Base-by-base conservation (phyloP, 2,888 invertebrate species). In the Melikaiella ostensackeni region DNA sequence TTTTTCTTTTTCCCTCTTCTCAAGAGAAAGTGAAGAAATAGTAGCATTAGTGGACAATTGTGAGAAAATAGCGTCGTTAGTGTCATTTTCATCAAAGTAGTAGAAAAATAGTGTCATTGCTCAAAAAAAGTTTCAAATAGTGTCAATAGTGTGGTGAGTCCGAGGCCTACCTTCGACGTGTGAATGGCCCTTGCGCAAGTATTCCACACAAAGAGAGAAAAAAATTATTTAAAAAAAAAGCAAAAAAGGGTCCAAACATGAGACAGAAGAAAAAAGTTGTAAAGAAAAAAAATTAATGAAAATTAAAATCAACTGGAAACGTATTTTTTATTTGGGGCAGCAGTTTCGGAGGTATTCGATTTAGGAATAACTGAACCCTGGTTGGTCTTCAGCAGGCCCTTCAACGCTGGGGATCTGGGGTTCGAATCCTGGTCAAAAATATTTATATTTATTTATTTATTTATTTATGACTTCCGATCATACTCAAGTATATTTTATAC, bases 171-270 rank as follows among this genome's bases (percentile, higher is more conserved):
- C 24, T 24, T 57, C 13, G 24, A 57, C 24, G 24, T 57, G 57
- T 57, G 57, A 57, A 57, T 57, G 57, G 57, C 57, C 57, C 57
- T 57, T 24, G 24, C 13, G 24, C 57, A 57, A 24, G 57, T 8
- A 57, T 24, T 57, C 9, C 57, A 24, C 21, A 24, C 57, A 24
- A 2, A 13, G 57, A 21, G 21, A 57, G n/a, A 24, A 13, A 57
- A 57, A 21, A 24, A 24, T 57, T 13, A 57, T 57, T 21, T 11
- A 0, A 21, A 55, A 42, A 16, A 16, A 16, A 16, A n/a, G n/a
- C 4, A 16, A 42, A 42, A 42, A 42, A 16, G 16, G 42, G 2
- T 13, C 6, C 5, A 5, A 5, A 50, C n/a, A 50, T 50, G n/a
- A 50, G 8, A n/a, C 21, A 57, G 13, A 4, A 13, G 13, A 11